A percentile compares a stretch with the other conserved stretches of the same genome.
Evolutionary conservation across 1,140 invertebrate genomes (phyloP).

Genomic region (Hycleus phaleratus): DNA sequence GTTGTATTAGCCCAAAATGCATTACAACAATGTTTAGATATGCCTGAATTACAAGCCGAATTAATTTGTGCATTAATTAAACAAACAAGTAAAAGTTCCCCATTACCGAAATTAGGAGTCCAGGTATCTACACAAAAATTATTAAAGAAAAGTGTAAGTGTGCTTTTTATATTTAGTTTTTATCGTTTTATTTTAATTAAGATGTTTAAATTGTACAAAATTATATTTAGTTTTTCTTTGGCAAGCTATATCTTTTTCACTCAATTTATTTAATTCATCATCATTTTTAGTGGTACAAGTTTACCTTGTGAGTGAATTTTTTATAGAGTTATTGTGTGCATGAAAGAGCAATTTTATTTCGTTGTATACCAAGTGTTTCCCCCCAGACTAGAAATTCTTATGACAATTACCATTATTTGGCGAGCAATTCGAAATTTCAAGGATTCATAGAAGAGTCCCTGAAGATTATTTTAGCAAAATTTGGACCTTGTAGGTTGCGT

Average conservation of each 20-base stretch:
- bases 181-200: background rate
- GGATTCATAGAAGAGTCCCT: no score
- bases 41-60: constrained; percentile 84
- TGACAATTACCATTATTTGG: no score
- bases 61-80: constrained; percentile 84
- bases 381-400: no score
- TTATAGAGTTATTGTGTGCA: background rate
- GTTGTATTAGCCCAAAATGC: constrained; percentile 92
- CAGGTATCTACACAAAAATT: constrained; percentile 63
- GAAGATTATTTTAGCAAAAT: no score
- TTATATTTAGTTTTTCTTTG: background rate
- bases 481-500: no score
- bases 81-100: constrained; percentile 83
- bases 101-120: constrained; percentile 78
- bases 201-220: background rate
- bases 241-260: no score
- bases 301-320: no score
- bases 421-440: no score
- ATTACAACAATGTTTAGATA: constrained; percentile 80
- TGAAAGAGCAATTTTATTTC: constrained; percentile 13
- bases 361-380: no score
- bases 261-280: background rate
- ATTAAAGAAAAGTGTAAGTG: constrained; percentile 41
- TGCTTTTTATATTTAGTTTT: constrained; percentile 37
- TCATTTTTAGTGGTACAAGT: background rate